These are phyloP conservation scores for Limnephilus rhombicus DNA, from an alignment of 2,888 invertebrate genomes.

Conservation along the genomic window DNA sequence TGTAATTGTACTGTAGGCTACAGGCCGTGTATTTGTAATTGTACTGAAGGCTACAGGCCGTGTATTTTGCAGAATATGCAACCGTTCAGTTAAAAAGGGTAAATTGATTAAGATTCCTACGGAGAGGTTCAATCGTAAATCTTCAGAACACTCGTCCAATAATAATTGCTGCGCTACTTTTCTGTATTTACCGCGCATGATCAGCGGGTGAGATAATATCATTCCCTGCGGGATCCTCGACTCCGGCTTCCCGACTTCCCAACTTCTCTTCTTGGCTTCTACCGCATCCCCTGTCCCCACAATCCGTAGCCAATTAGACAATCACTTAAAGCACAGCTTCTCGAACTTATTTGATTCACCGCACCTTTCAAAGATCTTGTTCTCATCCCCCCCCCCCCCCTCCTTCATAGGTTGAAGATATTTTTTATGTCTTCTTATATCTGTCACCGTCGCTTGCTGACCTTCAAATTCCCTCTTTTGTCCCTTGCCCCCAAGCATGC, in stretches of 20 bases:
- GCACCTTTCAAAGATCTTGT: neutral
- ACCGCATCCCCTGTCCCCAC: neutral
- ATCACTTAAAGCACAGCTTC: slow-evolving; percentile 7
- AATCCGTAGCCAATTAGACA: slow-evolving; percentile 29
- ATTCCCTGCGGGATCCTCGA: slow-evolving; percentile 40
- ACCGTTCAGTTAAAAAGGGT: neutral
- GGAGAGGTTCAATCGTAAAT: slow-evolving; percentile 3
- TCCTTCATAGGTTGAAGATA: neutral
- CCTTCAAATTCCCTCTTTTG: too few species aligned
- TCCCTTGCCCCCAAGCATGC: too few species aligned
- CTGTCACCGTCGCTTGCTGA: too few species aligned
- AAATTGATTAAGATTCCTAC: neutral
- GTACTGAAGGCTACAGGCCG: neutral
- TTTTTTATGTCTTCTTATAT: neutral
- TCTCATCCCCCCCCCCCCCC: neutral
- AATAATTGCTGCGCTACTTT: slow-evolving; percentile 29
- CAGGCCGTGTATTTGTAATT: neutral
- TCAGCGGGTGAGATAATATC: slow-evolving; percentile 48
- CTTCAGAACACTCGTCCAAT: slow-evolving; percentile 27
- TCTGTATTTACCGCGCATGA: slow-evolving; percentile 19
- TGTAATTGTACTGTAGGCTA: neutral
- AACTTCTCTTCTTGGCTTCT: neutral
- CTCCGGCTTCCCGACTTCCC: neutral
- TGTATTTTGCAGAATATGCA: neutral
- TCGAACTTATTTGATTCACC: neutral